These are phyloP conservation scores for Stichopus horrens DNA, from an alignment of 53 echinoderm and acorn worm species.

Conservation along the genomic window DNA sequence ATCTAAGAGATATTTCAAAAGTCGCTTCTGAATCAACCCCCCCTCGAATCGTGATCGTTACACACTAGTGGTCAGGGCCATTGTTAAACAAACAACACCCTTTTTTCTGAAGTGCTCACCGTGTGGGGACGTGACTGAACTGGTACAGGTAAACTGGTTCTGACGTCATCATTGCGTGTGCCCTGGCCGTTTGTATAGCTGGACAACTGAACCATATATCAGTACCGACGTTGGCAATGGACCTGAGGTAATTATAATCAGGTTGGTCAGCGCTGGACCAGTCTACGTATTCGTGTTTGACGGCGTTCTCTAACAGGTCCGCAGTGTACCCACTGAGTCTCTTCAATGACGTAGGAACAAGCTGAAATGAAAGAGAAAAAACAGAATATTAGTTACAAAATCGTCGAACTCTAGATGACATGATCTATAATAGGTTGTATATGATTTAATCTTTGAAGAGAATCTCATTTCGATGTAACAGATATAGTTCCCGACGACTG, in stretches of 20 bases:
- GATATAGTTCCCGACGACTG: too few relatives aligned
- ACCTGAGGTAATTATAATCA: constrained; percentile 56
- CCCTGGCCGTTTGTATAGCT: constrained; percentile 52
- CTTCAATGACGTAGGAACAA: neutral
- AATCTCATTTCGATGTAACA: too few relatives aligned
- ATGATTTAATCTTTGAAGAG: too few relatives aligned
- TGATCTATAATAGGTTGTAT: too few relatives aligned
- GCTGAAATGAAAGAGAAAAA: neutral
- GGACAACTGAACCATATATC: constrained; percentile 69
- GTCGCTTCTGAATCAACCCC: too few relatives aligned
- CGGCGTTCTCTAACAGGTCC: constrained; percentile 57
- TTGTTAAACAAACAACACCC: too few relatives aligned
- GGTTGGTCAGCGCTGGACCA: constrained; percentile 74
- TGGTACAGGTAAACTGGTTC: constrained; percentile 62
- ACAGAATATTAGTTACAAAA: too few relatives aligned
- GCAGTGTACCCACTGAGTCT: constrained; percentile 29
- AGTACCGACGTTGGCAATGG: constrained; percentile 41
- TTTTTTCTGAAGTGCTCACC: constrained; percentile 10
- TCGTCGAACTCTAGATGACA: too few relatives aligned
- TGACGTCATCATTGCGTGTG: constrained; percentile 50
- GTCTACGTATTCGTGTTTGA: constrained; percentile 70
- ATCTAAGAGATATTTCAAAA: too few relatives aligned
- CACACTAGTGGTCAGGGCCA: too few relatives aligned
- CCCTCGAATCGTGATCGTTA: too few relatives aligned
- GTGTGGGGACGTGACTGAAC: constrained; percentile 62